Conservation (phyloP, 2,888 invertebrate genomes). For the Rhogogaster chlorosoma region DNA sequence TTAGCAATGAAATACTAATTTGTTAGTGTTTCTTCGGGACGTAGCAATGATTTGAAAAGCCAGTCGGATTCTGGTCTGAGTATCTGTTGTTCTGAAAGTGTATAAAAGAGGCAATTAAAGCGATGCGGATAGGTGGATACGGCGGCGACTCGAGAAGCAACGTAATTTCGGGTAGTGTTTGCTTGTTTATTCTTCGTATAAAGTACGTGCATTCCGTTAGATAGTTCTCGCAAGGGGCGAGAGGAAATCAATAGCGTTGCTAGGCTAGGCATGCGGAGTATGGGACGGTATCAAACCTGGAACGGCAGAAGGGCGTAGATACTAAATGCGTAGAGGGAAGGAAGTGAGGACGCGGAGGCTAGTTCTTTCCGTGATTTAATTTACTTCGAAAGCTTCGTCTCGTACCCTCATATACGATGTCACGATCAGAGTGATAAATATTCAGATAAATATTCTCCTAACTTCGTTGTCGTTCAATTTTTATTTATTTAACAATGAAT, state of each 20-base stretch:
- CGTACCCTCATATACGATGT: neutral
- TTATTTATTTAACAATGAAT: constrained; percentile 1
- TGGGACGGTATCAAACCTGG: constrained; percentile 59
- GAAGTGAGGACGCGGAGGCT: too few species aligned
- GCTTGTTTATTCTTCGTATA: constrained; percentile 42
- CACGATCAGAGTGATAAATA: neutral
- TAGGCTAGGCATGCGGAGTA: constrained; percentile 67
- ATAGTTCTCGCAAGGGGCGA: constrained; percentile 71
- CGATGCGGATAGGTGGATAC: neutral
- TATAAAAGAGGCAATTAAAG: constrained; percentile 3
- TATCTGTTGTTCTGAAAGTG: neutral
- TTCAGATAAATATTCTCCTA: neutral
- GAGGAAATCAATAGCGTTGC: constrained; percentile 78
- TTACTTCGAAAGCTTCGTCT: neutral
- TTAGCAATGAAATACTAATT: too few species aligned
- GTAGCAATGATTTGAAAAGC: neutral
- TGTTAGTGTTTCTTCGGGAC: neutral
- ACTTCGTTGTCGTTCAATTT: neutral
- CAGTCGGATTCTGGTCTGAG: neutral
- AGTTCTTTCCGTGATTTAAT: neutral
- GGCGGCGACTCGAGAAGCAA: neutral
- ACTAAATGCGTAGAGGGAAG: neutral
- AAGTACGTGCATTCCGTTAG: constrained; percentile 67
- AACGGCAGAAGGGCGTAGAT: constrained; percentile 1
- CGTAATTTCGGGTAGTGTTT: constrained; percentile 33